Conservation (phyloP, 2,888 invertebrate species). For the Lepidochitona cinerea region DNA sequence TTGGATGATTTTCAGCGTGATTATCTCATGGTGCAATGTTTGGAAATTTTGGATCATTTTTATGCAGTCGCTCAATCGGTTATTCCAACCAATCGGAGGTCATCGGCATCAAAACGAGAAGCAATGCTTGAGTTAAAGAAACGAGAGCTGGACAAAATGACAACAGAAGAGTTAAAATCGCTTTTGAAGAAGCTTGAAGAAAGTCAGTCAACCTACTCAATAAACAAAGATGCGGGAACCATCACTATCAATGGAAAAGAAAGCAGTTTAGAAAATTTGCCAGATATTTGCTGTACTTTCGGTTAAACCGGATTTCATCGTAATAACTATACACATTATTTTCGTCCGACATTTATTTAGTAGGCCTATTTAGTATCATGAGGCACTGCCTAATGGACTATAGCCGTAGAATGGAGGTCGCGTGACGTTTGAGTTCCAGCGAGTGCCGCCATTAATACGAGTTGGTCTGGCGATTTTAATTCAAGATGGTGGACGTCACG, state of each 20-base stretch:
- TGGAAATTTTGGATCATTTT: background rate
- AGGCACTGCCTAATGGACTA: too few species aligned
- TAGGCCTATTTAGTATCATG: too few species aligned
- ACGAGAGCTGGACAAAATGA: background rate
- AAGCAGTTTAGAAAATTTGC: background rate
- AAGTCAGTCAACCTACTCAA: background rate
- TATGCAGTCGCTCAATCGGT: background rate
- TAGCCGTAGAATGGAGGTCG: too few species aligned
- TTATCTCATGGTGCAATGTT: background rate
- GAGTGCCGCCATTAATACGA: too few species aligned
- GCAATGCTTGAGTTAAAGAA: background rate
- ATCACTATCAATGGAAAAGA: background rate
- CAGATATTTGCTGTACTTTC: background rate
- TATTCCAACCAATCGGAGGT: too few species aligned
- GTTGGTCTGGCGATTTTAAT: too few species aligned
- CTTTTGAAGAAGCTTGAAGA: background rate
- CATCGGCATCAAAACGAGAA: background rate
- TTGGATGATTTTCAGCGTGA: background rate
- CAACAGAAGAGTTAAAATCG: background rate
- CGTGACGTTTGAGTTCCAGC: too few species aligned
- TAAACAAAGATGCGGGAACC: background rate
- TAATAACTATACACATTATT: too few species aligned
- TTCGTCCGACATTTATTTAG: too few species aligned
- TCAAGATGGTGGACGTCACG: too few species aligned
- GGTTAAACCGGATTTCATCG: too few species aligned